phyloP scores from a whole-genome alignment of 2,797 vertebrate species.

The Dryobates pubescens region DNA sequence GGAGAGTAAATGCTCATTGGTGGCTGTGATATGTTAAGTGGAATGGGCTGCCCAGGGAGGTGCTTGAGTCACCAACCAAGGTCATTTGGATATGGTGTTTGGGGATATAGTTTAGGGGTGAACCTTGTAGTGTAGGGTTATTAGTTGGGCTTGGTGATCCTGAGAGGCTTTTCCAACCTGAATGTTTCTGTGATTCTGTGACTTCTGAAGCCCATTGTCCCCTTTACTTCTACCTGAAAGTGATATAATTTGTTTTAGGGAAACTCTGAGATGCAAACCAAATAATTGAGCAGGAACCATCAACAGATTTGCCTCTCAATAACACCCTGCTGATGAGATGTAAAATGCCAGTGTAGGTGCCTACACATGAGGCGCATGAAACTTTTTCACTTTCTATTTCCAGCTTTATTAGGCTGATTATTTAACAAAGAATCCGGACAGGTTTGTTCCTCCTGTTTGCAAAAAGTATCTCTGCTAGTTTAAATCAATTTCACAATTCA shows the following conservation, averaged over 20 bases:
- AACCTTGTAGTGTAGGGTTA: no score
- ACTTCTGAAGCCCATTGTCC: not conserved
- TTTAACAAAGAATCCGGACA: not conserved
- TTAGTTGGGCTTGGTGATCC: no score
- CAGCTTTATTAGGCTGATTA: not conserved
- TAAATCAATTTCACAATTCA: not conserved
- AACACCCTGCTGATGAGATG: not conserved
- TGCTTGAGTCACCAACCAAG: no score
- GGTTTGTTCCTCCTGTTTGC: not conserved
- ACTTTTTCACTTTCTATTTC: not conserved
- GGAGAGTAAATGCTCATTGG: not conserved
- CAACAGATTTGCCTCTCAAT: not conserved
- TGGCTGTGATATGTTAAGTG: not conserved
- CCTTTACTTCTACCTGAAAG: not conserved
- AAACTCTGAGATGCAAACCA: not conserved
- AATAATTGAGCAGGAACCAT: not conserved
- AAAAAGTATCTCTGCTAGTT: not conserved
- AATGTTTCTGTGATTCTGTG: no score
- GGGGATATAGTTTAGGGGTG: no score
- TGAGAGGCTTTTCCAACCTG: no score
- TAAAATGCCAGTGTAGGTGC: not conserved
- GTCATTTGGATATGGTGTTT: no score
- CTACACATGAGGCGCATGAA: not conserved
- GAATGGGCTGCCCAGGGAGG: no score
- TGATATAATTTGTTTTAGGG: not conserved